Evolutionary conservation across 2,113 vertebrate species (phyloP).

Genomic region (Australoheros scitulus): DNA sequence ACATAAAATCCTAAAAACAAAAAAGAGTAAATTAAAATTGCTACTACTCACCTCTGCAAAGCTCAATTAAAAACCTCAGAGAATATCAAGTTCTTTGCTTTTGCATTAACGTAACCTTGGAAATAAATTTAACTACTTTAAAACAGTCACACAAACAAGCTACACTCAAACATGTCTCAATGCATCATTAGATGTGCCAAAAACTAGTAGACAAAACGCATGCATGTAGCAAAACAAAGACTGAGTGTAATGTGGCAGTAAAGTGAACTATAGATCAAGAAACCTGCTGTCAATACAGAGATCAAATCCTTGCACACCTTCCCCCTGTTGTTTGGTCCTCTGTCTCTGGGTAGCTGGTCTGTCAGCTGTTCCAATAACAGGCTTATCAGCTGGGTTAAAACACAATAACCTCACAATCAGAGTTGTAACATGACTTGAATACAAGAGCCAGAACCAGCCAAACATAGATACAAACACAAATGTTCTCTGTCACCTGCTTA

Average conservation of each 20-base stretch:
- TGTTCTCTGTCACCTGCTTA: neutral
- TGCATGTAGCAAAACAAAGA: neutral
- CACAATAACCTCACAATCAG: slow-evolving; percentile 16
- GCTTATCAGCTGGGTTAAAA: slow-evolving; percentile 45
- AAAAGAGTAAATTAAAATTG: neutral
- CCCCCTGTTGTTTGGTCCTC: slow-evolving; percentile 27
- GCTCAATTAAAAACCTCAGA: neutral
- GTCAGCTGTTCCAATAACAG: slow-evolving; percentile 21
- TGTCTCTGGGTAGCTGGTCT: slow-evolving; percentile 35
- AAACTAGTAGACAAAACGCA: neutral
- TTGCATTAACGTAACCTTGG: neutral
- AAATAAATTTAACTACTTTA: neutral
- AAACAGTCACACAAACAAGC: neutral
- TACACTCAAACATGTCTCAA: neutral
- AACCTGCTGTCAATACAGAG: neutral
- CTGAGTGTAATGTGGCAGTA: neutral
- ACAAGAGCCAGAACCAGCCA: neutral
- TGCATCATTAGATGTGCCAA: neutral
- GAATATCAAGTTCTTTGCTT: neutral
- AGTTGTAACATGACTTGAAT: neutral
- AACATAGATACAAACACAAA: neutral
- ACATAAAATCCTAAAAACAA: neutral
- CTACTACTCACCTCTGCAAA: neutral
- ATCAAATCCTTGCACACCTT: slow-evolving; percentile 36
- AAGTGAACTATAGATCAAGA: neutral